A percentile compares a stretch with the other conserved stretches of the same genome.
Evolutionary conservation across 2,113 vertebrate genomes (phyloP).

Genomic region (Elanoides forficatus): DNA sequence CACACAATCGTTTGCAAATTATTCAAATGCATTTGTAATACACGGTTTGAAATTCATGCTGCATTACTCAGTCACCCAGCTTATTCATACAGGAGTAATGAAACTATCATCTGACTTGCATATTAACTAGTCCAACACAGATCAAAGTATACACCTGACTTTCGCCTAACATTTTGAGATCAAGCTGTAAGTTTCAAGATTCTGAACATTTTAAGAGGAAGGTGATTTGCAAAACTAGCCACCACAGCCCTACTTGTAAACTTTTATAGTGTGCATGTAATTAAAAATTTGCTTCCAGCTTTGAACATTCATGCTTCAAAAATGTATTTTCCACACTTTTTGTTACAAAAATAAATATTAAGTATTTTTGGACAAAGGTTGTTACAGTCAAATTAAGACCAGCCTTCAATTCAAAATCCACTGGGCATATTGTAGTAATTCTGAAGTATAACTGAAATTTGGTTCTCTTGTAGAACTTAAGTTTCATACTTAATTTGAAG

Average conservation of each 20-base stretch:
- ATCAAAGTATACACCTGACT: neutral
- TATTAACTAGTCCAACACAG: neutral
- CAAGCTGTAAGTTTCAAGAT: neutral
- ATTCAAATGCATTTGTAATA: slow-evolving; percentile 47
- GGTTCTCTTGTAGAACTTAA: neutral
- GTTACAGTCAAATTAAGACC: neutral
- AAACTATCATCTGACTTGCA: slow-evolving; percentile 7
- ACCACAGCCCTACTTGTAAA: neutral
- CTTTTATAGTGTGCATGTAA: neutral
- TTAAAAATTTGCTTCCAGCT: slow-evolving; percentile 18
- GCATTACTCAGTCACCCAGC: slow-evolving; percentile 17
- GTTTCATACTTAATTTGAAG: neutral
- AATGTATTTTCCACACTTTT: neutral
- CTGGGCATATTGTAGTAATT: neutral
- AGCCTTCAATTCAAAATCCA: neutral
- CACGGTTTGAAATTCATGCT: neutral
- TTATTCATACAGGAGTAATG: neutral
- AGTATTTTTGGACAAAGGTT: neutral
- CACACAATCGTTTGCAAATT: slow-evolving; percentile 25
- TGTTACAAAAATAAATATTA: neutral
- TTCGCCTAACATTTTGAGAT: neutral
- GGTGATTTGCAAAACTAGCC: slow-evolving; percentile 9
- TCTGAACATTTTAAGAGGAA: neutral
- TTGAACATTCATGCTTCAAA: slow-evolving; percentile 6
- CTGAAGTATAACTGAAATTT: neutral